Conservation (phyloP, 1,140 invertebrate genomes). For the Drosophila orena region DNA sequence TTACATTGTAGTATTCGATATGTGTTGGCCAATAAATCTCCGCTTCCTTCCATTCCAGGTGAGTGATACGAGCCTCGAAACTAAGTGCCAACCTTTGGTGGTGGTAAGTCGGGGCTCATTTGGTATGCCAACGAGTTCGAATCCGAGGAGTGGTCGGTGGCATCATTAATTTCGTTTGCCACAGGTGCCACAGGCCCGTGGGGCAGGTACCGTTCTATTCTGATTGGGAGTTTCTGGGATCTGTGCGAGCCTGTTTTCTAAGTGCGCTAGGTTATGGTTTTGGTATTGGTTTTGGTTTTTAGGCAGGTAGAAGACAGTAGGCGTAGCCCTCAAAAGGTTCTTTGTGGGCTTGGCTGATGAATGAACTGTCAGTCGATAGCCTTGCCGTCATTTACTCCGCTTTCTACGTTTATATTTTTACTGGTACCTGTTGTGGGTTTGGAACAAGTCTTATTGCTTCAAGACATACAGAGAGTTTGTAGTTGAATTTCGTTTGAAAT, state of each 20-base stretch:
- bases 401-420: conserved; percentile 8
- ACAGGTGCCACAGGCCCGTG: conserved; percentile 27
- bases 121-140: conserved; percentile 23
- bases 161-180: conserved; percentile 46
- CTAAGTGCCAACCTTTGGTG: background rate
- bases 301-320: conserved; percentile 32
- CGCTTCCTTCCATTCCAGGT: conserved; percentile 29
- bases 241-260: conserved; percentile 18
- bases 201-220: conserved; percentile 50
- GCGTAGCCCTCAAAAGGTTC: conserved; percentile 9
- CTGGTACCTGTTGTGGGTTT: conserved; percentile 34
- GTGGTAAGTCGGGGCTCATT: conserved; percentile 14
- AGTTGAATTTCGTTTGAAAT: background rate
- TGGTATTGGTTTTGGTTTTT: conserved; percentile 24
- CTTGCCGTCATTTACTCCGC: background rate
- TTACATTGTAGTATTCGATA: conserved; percentile 1
- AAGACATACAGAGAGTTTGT: background rate
- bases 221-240: conserved; percentile 41
- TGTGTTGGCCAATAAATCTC: conserved; percentile 24
- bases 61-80: conserved; percentile 20
- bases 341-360: conserved; percentile 23
- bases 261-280: conserved; percentile 62
- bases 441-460: background rate
- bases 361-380: conserved; percentile 53
- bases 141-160: conserved; percentile 6